These are phyloP conservation scores for Ciconia stormi DNA, from an alignment of 2,113 vertebrate genomes.

Conservation along the genomic window DNA sequence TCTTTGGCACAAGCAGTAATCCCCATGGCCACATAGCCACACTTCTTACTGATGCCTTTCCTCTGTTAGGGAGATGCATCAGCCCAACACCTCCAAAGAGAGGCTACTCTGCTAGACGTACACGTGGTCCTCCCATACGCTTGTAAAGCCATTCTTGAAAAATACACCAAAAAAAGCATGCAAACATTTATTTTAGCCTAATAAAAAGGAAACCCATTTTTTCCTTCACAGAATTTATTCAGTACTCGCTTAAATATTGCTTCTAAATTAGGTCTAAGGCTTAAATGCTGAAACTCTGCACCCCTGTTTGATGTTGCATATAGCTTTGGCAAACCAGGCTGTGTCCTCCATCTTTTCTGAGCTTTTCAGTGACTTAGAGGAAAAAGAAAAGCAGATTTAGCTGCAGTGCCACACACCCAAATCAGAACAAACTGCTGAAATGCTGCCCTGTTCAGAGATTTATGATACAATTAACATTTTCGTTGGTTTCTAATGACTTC, in stretches of 20 bases:
- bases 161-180: not conserved
- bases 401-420: constrained; percentile 13
- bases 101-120: not conserved
- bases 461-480: constrained; percentile 65
- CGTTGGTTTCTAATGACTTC: constrained; percentile 55
- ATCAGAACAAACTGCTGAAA: constrained; percentile 35
- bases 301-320: not conserved
- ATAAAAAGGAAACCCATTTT: not conserved
- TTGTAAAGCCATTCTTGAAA: not conserved
- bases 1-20: not conserved
- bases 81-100: not conserved
- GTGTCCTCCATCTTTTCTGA: constrained; percentile 4
- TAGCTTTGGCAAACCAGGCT: not conserved
- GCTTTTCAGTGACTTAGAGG: not conserved
- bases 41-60: not conserved
- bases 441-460: constrained; percentile 34
- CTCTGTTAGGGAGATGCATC: not conserved
- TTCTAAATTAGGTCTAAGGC: not conserved
- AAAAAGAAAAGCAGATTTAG: constrained; percentile 28
- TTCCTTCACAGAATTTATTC: not conserved
- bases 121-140: not conserved
- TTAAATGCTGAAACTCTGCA: not conserved
- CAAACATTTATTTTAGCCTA: not conserved
- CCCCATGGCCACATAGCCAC: not conserved
- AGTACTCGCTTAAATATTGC: not conserved